Evolutionary conservation across 92 coral and sea anemone species (phyloP).

Genomic region (Nematostella vectensis): DNA sequence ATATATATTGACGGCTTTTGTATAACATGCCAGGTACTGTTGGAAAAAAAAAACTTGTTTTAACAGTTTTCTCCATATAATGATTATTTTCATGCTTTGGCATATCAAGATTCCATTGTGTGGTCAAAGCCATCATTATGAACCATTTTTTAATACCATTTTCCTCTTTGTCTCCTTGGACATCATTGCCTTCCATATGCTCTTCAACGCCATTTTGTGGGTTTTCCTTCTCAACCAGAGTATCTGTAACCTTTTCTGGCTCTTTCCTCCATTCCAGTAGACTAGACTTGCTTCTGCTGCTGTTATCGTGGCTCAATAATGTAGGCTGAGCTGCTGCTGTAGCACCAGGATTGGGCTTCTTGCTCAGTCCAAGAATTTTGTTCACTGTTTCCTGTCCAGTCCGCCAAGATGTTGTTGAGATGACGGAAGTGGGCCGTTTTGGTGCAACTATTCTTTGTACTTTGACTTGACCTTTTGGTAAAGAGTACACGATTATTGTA

Average conservation of each 20-base stretch:
- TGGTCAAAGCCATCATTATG: too few relatives aligned
- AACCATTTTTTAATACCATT: too few relatives aligned
- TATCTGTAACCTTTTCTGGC: background rate
- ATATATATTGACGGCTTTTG: too few relatives aligned
- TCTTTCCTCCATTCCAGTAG: conserved; percentile 19
- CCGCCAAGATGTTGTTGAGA: conserved; percentile 88
- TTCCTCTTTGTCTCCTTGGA: too few relatives aligned
- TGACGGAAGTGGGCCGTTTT: conserved; percentile 61
- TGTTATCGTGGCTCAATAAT: conserved; percentile 26
- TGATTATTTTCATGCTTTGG: too few relatives aligned
- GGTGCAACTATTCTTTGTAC: conserved; percentile 74
- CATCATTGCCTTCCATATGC: too few relatives aligned
- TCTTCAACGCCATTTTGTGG: too few relatives aligned
- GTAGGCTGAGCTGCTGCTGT: conserved; percentile 42
- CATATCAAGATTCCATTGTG: too few relatives aligned
- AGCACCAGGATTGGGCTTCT: conserved; percentile 26
- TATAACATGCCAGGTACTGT: too few relatives aligned
- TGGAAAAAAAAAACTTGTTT: too few relatives aligned
- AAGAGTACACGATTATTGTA: too few relatives aligned
- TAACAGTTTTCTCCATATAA: too few relatives aligned
- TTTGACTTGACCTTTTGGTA: conserved; percentile 28
- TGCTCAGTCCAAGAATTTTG: conserved; percentile 64
- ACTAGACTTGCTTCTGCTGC: conserved; percentile 5
- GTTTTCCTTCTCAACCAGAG: background rate
- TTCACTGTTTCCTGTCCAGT: conserved; percentile 91